Base-by-base conservation (phyloP, 2,797 vertebrate species). In the Delichon dasypus region DNA sequence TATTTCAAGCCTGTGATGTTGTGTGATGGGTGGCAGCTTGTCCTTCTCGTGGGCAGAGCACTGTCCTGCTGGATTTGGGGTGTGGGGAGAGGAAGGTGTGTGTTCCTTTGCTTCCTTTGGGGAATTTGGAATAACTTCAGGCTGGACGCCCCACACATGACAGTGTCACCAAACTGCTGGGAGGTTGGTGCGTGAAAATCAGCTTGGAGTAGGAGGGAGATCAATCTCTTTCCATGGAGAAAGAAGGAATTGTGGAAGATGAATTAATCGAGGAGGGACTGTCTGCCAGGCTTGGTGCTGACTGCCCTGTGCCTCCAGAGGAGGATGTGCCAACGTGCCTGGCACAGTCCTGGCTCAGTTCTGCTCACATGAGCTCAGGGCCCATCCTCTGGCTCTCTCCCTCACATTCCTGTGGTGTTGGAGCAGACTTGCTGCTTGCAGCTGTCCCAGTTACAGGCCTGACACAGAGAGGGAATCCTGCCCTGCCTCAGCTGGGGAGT, bases 1-100 rank as follows among this genome's bases (percentile, higher is more conserved):
- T 11, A 21, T 53, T 67, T 40, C 3, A 0, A 8, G 42, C 36
- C 18, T 68, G 58, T 26, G 34, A 5, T 15, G 0, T 5, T 4
- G 21, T 32, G 5, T 47, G 55, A 53, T 48, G 68, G 70, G 20
- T 57, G 45, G 7, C 8, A 19, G 20, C 58, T 57, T 40, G 42
- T 93, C 68, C 81, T 54, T 42, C 36, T 38, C 38, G 5, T 38
- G 38, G 76, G 55, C 25, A 78, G 11, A 65, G 5, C 2, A 0
- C 19, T 48, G 42, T 65, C 55, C n/a, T 30, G 47, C 51, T 58
- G 88, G 30, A 3, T 72, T 77, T 3, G 22, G 6, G 16, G 1
- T 48, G 42, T 51, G 68, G 55, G 76, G 47, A 38, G 42, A 38
- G 68, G 38, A 40, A 45, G 20, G 13, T n/a, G 3, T 25, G 53